Conservation (phyloP, 2,888 invertebrate species). For the Caenorhabditis sinica region DNA sequence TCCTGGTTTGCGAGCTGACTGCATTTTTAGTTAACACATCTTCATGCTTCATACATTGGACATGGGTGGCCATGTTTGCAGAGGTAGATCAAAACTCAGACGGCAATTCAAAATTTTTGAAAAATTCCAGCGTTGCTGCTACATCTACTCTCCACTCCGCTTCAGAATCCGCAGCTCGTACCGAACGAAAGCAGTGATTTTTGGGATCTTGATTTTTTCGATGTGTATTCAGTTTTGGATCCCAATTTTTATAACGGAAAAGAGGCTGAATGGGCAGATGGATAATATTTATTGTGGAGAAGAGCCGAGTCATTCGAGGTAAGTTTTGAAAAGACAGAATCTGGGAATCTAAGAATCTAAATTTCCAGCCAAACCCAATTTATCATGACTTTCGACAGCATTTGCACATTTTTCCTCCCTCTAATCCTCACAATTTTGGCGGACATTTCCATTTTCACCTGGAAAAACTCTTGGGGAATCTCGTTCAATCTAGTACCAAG, state of each 20-base stretch:
- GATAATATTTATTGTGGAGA: constrained; percentile 67
- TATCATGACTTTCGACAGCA: constrained; percentile 64
- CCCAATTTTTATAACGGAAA: constrained; percentile 67
- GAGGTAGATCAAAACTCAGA: constrained; percentile 41
- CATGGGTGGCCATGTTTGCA: constrained; percentile 73
- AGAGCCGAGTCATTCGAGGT: constrained; percentile 51
- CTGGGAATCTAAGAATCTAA: not conserved
- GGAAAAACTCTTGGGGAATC: constrained; percentile 56
- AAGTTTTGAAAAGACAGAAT: not conserved
- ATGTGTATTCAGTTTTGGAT: constrained; percentile 69
- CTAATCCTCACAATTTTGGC: constrained; percentile 68
- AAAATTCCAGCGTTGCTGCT: constrained; percentile 44
- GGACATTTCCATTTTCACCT: constrained; percentile 69
- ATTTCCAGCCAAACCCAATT: constrained; percentile 55
- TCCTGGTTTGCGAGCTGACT: constrained; percentile 67
- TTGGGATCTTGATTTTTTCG: constrained; percentile 60
- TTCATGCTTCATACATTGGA: constrained; percentile 73
- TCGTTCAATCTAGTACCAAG: constrained; percentile 47
- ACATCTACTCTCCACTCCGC: constrained; percentile 52
- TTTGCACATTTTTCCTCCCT: constrained; percentile 69
- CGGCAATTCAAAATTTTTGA: not conserved
- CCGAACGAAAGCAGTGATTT: constrained; percentile 11
- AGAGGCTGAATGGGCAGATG: constrained; percentile 33
- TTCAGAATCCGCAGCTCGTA: not conserved
- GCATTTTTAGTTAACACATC: constrained; percentile 70